Conservation (phyloP, 2,888 invertebrate genomes). For the Amphipyra berbera region DNA sequence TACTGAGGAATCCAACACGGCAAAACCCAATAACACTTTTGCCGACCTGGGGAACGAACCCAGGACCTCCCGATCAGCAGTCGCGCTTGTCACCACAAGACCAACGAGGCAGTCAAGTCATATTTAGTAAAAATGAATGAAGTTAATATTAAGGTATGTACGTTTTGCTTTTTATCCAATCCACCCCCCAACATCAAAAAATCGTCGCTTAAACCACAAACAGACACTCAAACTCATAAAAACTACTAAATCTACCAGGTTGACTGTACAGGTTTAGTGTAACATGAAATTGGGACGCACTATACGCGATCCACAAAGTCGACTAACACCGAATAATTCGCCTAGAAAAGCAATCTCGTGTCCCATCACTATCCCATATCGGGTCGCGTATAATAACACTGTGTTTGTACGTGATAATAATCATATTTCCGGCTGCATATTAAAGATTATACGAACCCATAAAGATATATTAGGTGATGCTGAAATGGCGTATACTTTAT, state of each 20-base stretch:
- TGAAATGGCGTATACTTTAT: conserved; percentile 76
- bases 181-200: no score
- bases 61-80: no score
- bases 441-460: conserved; percentile 81
- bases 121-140: no score
- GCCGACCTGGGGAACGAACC: no score
- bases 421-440: conserved; percentile 80
- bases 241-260: background rate
- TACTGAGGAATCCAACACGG: no score
- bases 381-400: conserved; percentile 69
- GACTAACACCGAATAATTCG: conserved; percentile 45
- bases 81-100: no score
- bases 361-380: conserved; percentile 75
- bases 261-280: conserved; percentile 20
- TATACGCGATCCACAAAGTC: conserved; percentile 26
- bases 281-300: conserved; percentile 20
- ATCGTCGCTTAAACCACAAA: no score
- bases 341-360: conserved; percentile 68
- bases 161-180: no score
- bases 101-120: no score
- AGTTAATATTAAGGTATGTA: no score
- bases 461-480: conserved; percentile 80
- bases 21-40: no score
- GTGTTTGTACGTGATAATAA: conserved; percentile 81
- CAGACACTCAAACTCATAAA: no score